Percentiles rank a stretch among this genome's conserved stretches.
phyloP scores from a whole-genome alignment of 2,113 vertebrate genomes.

The Psilopogon haemacephalus region DNA sequence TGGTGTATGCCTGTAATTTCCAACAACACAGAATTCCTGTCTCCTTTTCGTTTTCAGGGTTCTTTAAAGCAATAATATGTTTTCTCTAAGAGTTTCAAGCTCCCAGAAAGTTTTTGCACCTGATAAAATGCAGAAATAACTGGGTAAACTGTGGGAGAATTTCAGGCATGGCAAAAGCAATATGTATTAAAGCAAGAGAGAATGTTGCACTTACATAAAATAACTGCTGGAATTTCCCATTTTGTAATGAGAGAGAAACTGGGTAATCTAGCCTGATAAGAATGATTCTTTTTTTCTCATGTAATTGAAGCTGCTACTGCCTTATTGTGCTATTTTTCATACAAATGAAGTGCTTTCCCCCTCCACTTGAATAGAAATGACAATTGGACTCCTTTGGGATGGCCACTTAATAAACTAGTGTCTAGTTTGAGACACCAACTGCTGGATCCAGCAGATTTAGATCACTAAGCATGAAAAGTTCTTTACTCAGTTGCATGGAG shows the following conservation, averaged over 20 bases:
- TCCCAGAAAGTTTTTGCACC: background rate
- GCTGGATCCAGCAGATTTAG: slow-evolving; percentile 14
- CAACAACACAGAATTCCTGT: background rate
- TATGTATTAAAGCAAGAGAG: background rate
- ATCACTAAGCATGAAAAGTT: background rate
- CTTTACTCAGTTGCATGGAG: background rate
- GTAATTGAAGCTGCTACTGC: slow-evolving; percentile 21
- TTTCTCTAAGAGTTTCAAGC: background rate
- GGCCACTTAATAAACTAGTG: background rate
- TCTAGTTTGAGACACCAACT: background rate
- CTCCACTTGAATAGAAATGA: background rate
- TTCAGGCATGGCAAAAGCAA: background rate
- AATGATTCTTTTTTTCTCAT: background rate
- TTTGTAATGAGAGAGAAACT: background rate
- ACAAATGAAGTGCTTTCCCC: slow-evolving; percentile 38
- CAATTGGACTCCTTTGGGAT: background rate
- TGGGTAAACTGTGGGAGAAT: background rate
- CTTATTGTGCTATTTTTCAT: slow-evolving; percentile 49
- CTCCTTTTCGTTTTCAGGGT: background rate
- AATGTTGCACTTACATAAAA: background rate
- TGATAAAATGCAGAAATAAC: background rate
- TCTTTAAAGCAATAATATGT: background rate
- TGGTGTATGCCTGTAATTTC: background rate
- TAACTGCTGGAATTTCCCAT: background rate
- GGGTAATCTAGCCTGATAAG: background rate